Base-by-base conservation (phyloP, 2,888 invertebrate species). In the Schizotus pectinicornis region DNA sequence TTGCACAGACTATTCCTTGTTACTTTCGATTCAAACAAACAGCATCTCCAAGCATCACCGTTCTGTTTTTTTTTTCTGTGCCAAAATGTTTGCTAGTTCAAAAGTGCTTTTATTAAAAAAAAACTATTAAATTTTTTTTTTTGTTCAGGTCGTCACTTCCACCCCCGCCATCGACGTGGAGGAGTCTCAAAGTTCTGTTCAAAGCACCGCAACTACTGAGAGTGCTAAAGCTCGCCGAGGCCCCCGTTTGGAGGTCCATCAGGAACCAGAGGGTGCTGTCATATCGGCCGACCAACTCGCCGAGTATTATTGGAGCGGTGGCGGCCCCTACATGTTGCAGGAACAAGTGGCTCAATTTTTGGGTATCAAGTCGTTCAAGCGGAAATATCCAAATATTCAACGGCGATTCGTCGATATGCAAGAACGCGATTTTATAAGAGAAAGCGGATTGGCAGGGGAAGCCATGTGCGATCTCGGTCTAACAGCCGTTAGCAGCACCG, bases 301-400 rank as follows among this genome's bases (percentile, higher is more conserved):
- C 58, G 97, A 98, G 77, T 98, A 98, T 76, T 91, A 90, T 72
- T 98, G 98, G 98, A 85, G 80, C 69, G 85, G 78, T 66, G 87
- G 88, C 45, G 91, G 96, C 71, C 91, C 92, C 46, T 95, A 89
- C 81, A 94, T 97, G 91, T 88, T 98, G 56, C 96, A 98, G 80
- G 98, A 98, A 78, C 98, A 92, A 78, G 91, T 99, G 61, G 94
- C 95, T 0, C 92, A 96, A 77, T 97, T 92, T 80, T 84, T 99
- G 61, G 93, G 92, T 35, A 92, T 98, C 32, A 97, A 95, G 76
- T 96, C 97, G 56, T 98, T 99, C 79, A 98, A 98, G 79, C 85
- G 98, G 63, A 95, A 97, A 75, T 95, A 95, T 81, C 91, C 94
- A n/a, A 69, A 70, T 34, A 77, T 79, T 41, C 70, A 68, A 11